A percentile compares a stretch with the other conserved stretches of the same genome.
These are phyloP conservation scores for Eleutherodactylus coqui DNA, from an alignment of 2,797 vertebrate genomes.

Conservation along the genomic window DNA sequence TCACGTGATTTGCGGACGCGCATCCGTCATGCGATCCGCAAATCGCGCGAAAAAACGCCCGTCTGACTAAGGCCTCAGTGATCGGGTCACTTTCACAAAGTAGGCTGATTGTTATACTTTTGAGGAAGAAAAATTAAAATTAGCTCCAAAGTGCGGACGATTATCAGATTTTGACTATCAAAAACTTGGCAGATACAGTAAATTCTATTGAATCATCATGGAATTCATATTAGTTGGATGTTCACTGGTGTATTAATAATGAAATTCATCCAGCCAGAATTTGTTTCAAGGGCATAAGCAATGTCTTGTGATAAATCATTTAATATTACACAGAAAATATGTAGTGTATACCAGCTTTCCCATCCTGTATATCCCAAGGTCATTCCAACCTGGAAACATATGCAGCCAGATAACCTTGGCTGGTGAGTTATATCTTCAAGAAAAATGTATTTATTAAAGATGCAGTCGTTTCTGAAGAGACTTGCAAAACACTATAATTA, in stretches of 20 bases:
- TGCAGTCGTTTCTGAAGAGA: not conserved
- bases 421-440: too few species aligned
- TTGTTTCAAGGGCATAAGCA: constrained; percentile 39
- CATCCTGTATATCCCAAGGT: constrained; percentile 14
- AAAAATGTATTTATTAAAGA: not conserved
- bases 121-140: constrained; percentile 14
- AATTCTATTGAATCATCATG: constrained; percentile 43
- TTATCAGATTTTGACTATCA: constrained; percentile 36
- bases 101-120: not conserved
- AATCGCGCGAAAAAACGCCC: too few species aligned
- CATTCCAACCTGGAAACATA: not conserved
- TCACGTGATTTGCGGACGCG: too few species aligned
- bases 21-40: too few species aligned
- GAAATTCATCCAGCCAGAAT: constrained; percentile 44
- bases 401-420: not conserved
- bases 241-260: constrained; percentile 43
- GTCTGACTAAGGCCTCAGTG: too few species aligned
- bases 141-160: not conserved
- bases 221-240: constrained; percentile 41
- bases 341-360: constrained; percentile 11
- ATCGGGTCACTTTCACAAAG: constrained; percentile 28
- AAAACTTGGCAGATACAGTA: constrained; percentile 43
- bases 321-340: constrained; percentile 12
- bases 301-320: constrained; percentile 37
- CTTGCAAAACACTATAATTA: not conserved